Evolutionary conservation across 53 echinoderm and acorn worm genomes (phyloP).

Genomic region (Arbacia lixula): DNA sequence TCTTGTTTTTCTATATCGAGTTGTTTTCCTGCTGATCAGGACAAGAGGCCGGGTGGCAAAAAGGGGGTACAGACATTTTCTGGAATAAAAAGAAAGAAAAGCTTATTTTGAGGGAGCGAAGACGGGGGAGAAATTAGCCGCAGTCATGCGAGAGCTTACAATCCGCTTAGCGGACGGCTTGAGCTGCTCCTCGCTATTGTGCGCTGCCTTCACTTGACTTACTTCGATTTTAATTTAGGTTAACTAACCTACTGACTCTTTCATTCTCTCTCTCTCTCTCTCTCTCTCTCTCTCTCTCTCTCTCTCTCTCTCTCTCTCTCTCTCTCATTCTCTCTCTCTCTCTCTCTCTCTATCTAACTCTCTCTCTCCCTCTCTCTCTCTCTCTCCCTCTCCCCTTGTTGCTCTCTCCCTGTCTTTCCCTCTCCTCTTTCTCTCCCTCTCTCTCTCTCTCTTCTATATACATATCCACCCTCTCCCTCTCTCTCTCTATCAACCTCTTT

Average conservation of each 20-base stretch:
- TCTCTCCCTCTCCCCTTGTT: not conserved
- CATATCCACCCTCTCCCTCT: too few species aligned
- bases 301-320: not conserved
- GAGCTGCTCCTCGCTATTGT: not conserved
- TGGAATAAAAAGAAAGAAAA: conserved; percentile 13
- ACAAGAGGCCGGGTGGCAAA: conserved; percentile 6
- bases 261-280: not conserved
- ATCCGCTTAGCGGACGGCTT: conserved; percentile 11
- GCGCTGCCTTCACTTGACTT: conserved; percentile 14
- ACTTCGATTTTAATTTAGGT: conserved; percentile 31
- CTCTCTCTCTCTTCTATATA: not conserved
- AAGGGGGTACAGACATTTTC: conserved; percentile 9
- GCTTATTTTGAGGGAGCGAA: not conserved
- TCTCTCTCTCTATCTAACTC: not conserved
- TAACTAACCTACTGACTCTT: conserved; percentile 30
- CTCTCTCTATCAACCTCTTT: not conserved
- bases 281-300: not conserved
- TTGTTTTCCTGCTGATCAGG: conserved; percentile 26
- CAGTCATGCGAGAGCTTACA: conserved; percentile 30
- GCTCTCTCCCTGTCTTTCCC: not conserved
- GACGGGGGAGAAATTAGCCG: not conserved
- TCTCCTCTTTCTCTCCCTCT: not conserved
- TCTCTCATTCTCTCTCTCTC: not conserved
- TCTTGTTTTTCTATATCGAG: conserved; percentile 34
- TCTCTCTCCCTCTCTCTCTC: not conserved